A percentile compares a stretch with the other conserved stretches of the same genome.
phyloP scores from a whole-genome alignment of 2,797 vertebrate species.

The Danio tinwini region DNA sequence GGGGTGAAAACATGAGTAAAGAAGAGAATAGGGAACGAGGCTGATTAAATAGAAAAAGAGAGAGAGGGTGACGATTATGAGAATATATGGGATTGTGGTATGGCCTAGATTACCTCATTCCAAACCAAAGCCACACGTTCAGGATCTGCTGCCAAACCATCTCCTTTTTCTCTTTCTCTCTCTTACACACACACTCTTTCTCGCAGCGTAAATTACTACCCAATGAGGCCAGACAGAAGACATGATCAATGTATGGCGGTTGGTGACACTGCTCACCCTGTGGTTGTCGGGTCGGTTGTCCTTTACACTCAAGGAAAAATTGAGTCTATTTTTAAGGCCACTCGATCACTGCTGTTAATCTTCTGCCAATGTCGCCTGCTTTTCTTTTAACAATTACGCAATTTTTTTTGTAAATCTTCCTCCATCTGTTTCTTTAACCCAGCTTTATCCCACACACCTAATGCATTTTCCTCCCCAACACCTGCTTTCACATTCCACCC shows the following conservation, averaged over 20 bases:
- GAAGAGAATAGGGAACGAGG: constrained; percentile 45
- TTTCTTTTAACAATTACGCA: not conserved
- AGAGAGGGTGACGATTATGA: constrained; percentile 32
- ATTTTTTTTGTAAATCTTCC: not conserved
- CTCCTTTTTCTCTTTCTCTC: constrained; percentile 31
- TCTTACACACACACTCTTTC: constrained; percentile 1
- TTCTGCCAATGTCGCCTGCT: constrained; percentile 23
- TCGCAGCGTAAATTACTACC: constrained; percentile 42
- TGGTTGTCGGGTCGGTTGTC: constrained; percentile 54
- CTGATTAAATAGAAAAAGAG: constrained; percentile 5
- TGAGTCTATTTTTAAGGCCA: constrained; percentile 54
- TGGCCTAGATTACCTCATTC: constrained; percentile 53
- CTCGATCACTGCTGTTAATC: constrained; percentile 48
- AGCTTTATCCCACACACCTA: constrained; percentile 4
- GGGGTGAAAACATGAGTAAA: constrained; percentile 65
- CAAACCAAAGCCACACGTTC: constrained; percentile 63
- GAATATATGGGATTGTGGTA: constrained; percentile 52
- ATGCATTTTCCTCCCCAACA: constrained; percentile 22
- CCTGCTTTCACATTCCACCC: constrained; percentile 32
- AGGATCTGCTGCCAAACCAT: constrained; percentile 64
- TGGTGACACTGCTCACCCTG: constrained; percentile 46
- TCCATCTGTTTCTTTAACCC: constrained; percentile 34
- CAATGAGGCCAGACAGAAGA: constrained; percentile 63
- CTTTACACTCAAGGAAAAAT: constrained; percentile 38
- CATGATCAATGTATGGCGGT: constrained; percentile 61